These are phyloP conservation scores for Pantherophis guttatus DNA, from an alignment of 2,113 vertebrate genomes.

Conservation along the genomic window DNA sequence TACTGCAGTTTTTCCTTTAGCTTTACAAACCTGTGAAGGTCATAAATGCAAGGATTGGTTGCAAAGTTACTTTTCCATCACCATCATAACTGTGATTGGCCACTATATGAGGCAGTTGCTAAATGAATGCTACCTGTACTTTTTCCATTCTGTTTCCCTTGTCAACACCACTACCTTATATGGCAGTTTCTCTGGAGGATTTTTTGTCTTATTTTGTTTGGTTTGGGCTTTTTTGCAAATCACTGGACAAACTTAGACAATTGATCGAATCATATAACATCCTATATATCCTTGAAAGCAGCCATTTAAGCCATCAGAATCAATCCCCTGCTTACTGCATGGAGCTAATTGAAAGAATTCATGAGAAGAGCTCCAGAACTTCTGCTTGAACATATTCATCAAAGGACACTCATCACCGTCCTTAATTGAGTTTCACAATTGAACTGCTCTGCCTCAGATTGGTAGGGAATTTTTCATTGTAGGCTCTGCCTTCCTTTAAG, in stretches of 20 bases:
- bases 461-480: neutral
- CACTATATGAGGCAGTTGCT: neutral
- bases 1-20: neutral
- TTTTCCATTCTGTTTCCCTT: neutral
- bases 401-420: neutral
- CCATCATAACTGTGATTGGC: neutral
- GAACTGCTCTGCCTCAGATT: neutral
- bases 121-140: neutral
- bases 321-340: neutral
- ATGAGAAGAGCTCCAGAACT: neutral
- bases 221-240: neutral
- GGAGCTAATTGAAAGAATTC: neutral
- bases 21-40: neutral
- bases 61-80: neutral
- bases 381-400: neutral
- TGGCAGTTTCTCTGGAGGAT: neutral
- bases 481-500: neutral
- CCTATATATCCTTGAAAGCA: neutral
- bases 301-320: neutral
- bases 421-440: neutral
- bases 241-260: neutral
- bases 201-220: neutral
- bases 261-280: neutral
- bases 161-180: neutral
- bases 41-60: neutral